These are phyloP conservation scores for Drosophila nannoptera DNA, from an alignment of 1,140 invertebrate species.

Conservation along the genomic window DNA sequence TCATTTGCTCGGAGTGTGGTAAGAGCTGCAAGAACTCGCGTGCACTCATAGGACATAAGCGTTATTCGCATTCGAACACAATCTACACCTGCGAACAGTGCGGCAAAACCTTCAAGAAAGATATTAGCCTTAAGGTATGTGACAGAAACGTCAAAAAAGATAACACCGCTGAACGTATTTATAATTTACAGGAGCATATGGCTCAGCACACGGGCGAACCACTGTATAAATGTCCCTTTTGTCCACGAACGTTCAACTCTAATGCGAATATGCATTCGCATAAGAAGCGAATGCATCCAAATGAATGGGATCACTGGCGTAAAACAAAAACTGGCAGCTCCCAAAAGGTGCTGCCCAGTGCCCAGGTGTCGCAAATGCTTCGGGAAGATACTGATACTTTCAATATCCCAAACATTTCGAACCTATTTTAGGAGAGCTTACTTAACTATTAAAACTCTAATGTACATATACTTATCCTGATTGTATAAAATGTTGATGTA, in stretches of 20 bases:
- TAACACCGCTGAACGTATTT: not conserved
- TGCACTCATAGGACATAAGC: conserved; percentile 69
- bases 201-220: conserved; percentile 74
- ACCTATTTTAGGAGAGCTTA: conserved; percentile 13
- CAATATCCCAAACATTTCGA: conserved; percentile 57
- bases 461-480: conserved; percentile 20
- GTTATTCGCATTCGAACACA: conserved; percentile 71
- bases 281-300: conserved; percentile 75
- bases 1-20: conserved; percentile 68
- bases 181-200: conserved; percentile 69
- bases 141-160: not conserved
- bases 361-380: conserved; percentile 68
- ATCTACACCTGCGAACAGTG: conserved; percentile 75
- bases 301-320: conserved; percentile 74
- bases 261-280: conserved; percentile 78
- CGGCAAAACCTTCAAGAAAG: conserved; percentile 76
- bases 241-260: conserved; percentile 73
- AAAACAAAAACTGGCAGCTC: conserved; percentile 73
- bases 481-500: conserved; percentile 12
- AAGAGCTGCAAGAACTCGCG: conserved; percentile 72
- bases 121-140: conserved; percentile 69
- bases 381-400: conserved; percentile 55
- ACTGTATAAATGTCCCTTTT: conserved; percentile 76
- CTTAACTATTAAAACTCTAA: not conserved
- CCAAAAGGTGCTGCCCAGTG: conserved; percentile 64